Base-by-base conservation (phyloP, 1,140 invertebrate species). In the Plectrocnemia conspersa region DNA sequence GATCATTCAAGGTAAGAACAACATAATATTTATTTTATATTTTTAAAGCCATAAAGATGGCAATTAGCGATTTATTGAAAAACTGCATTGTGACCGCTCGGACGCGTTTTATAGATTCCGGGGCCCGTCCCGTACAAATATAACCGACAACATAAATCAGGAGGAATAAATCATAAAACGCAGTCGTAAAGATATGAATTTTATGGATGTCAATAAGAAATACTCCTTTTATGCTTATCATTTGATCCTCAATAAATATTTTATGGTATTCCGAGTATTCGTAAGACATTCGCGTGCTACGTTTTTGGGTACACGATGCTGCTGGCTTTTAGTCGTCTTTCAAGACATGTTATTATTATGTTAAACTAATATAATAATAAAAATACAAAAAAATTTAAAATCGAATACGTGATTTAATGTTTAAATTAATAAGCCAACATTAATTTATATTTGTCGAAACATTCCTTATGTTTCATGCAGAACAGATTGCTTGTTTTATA, bases 1-100 rank as follows among this genome's bases (percentile, higher is more conserved):
- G 89, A 55, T 81, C 83, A 1, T 91, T 85, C 65, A 89, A 89
- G 82, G 88, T 89, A 74, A 64, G 63, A 66, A 41, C 35, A 38
- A 24, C 3, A 32, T 42, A 2, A 52, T 1, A 21, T n/a, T 52
- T 36, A 15, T 19, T 36, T 36, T 29, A n/a, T n/a, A n/a, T 29
- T 29, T 29, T 29, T 29, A 29, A 6, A n/a, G 27, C 27, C 27
- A 7, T n/a, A 29, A 29, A n/a, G n/a, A n/a, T n/a, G n/a, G n/a
- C n/a, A n/a, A n/a, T n/a, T n/a, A n/a, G n/a, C n/a, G n/a, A n/a
- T n/a, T n/a, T n/a, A n/a, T n/a, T n/a, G n/a, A n/a, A n/a, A n/a
- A n/a, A n/a, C n/a, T n/a, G n/a, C n/a, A n/a, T n/a, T n/a, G n/a
- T n/a, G n/a, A n/a, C n/a, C n/a, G n/a, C n/a, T n/a, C n/a, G n/a